Evolutionary conservation across 2,888 invertebrate genomes (phyloP), one percentile per base, ranked within the genome.

Genomic region (Orthonychiurus folsomi): DNA sequence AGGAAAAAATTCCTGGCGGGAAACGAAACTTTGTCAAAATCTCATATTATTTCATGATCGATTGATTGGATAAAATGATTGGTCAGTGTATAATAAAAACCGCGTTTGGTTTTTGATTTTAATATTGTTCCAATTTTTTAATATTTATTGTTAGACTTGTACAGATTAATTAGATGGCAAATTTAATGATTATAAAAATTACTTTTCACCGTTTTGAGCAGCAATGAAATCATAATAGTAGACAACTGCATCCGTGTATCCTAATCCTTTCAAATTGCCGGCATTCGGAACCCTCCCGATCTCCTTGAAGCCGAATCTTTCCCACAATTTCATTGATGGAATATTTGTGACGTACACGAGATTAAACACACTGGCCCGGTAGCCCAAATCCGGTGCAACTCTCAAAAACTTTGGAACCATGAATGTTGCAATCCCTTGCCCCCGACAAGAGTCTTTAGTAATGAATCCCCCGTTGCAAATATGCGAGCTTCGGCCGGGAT

Each of bases 401-500:
- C 52, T n/a, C 23, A 62, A n/a, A 27, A 62, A 62, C 27, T 55
- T 23, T 1, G 62, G 53, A 26, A 59, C 62, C 53, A 62, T 12
- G 26, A 25, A 58, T 1, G 37, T 62, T 20, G 27, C 62, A 12
- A 59, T 25, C 20, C 62, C 62, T 62, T 62, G 24, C 9, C 62
- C 59, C 47, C n/a, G 52, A n/a, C 24, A 20, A 47, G 37, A 25
- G 5, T 26, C 24, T n/a, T 58, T 54, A n/a, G 59, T 59, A 21
- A 62, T 62, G 59, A 62, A 62, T 25, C 62, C 62, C 15, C 18
- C 62, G 54, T 62, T 62, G 25, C 62, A 62, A 47, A 62, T 62
- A 23, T 62, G 62, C 1, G 59, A 59, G 28, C 62, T 59, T n/a
- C 62, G 21, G 21, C 62, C 62, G 1, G 62, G 59, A 18, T 25